Evolutionary conservation across 2,888 invertebrate species (phyloP).

Genomic region (Phoenoteleia sp.): DNA sequence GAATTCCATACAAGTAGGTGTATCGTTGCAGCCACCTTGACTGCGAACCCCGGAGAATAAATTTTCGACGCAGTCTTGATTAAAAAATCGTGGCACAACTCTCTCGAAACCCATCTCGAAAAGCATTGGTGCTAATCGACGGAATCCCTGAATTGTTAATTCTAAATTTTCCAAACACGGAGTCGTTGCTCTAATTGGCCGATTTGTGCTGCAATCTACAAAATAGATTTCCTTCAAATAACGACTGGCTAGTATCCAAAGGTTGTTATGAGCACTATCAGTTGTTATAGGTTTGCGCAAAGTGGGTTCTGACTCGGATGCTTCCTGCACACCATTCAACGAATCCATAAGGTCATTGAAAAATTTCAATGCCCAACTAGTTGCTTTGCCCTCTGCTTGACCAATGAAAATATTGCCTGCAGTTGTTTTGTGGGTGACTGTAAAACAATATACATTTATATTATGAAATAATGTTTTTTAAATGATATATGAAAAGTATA

Average conservation of each 20-base stretch:
- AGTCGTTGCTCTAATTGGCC: not conserved
- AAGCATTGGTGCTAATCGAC: not conserved
- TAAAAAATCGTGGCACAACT: conserved; percentile 12
- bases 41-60: conserved; percentile 34
- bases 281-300: conserved; percentile 11
- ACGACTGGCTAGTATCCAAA: conserved; percentile 5
- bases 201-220: not conserved
- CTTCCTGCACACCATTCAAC: conserved; percentile 11
- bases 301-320: conserved; percentile 8
- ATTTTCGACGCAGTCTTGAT: conserved; percentile 47
- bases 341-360: conserved; percentile 20
- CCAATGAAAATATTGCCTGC: not conserved
- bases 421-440: not conserved
- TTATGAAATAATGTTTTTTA: not conserved
- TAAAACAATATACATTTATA: no score
- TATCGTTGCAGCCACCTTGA: conserved; percentile 6
- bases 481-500: not conserved
- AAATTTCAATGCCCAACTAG: conserved; percentile 18
- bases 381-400: not conserved
- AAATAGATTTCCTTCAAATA: not conserved
- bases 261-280: not conserved
- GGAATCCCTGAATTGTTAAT: not conserved
- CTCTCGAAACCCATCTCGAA: not conserved
- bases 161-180: conserved; percentile 3
- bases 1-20: conserved; percentile 35